Evolutionary conservation across 64 coral and sea anemone species (phyloP), one percentile per base, ranked within the genome.

Genomic region (Porites lutea): DNA sequence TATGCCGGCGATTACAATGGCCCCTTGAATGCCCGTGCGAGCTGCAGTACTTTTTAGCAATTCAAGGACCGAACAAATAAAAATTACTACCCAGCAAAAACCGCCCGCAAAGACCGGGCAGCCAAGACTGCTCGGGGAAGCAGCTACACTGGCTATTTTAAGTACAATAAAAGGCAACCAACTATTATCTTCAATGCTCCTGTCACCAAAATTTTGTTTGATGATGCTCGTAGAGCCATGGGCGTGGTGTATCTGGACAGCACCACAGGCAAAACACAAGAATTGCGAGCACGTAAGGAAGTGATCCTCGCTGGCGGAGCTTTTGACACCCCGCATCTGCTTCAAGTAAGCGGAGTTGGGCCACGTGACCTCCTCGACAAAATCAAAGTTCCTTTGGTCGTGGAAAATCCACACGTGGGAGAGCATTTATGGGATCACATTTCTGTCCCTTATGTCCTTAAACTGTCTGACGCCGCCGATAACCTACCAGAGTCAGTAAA

Each of bases 391-490:
- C 11, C 75, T 47, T 22, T 86, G 8, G 89, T 91, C 23, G 79
- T 19, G 18, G 68, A 83, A 57, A 91, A 91, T 48, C 46, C 46
- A 11, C 61, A 91, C 44, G 89, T 91, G 50, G 89, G 89, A 62
- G 21, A 91, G 57, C 22, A 91, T 65, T 48, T 91, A 6, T 91
- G 89, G 89, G 89, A 91, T 84, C 89, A 91, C 73, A 74, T 83
- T 53, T 91, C 79, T 83, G 89, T 91, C n/a, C 89, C 89, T 22
- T 91, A 83, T 83, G 89, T 91, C 82, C 89, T 91, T n/a, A 71
- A 74, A 91, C 89, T 91, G 37, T 57, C 55, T 13, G 52, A 91
- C 10, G 44, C 64, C 45, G 78, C 89, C 23, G 22, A 70, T 21
- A 65, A 63, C 69, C 71, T 91, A 13, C 69, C 62, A 83, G 49